Conservation (phyloP, 2,888 invertebrate genomes). For the Fragum sueziense region DNA sequence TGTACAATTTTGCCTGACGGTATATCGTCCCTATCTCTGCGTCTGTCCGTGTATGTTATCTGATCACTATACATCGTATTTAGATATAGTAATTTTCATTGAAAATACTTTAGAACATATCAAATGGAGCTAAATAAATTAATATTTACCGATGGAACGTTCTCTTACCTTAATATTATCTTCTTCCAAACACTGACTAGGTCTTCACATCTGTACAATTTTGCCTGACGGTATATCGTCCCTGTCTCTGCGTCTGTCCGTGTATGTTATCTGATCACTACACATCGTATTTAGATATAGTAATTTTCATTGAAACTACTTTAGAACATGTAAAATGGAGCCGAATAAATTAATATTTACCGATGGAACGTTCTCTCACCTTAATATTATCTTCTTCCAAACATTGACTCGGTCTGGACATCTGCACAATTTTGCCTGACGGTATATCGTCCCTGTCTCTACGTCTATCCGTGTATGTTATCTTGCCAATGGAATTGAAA, state of each 20-base stretch:
- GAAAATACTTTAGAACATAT: too few relatives aligned
- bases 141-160: too few relatives aligned
- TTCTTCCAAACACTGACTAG: too few relatives aligned
- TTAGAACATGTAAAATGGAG: too few relatives aligned
- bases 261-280: slow-evolving; percentile 40
- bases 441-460: slow-evolving; percentile 40
- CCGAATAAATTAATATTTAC: too few relatives aligned
- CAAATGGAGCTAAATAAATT: too few relatives aligned
- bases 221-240: slow-evolving; percentile 29
- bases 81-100: too few relatives aligned
- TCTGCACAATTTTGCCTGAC: slow-evolving; percentile 46
- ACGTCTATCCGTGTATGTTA: slow-evolving; percentile 42
- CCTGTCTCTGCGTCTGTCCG: slow-evolving; percentile 37
- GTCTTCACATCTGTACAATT: too few relatives aligned
- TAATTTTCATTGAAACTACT: too few relatives aligned
- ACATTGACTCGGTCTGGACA: slow-evolving; percentile 43
- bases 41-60: slow-evolving; percentile 42
- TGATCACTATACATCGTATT: slow-evolving; percentile 45
- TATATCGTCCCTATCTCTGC: slow-evolving; percentile 37
- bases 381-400: slow-evolving; percentile 48
- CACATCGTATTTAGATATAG: slow-evolving; percentile 46
- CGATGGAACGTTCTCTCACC: too few relatives aligned
- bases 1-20: slow-evolving; percentile 48
- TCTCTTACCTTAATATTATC: too few relatives aligned
- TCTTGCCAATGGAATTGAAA: slow-evolving; percentile 31